Evolutionary conservation across 2,888 invertebrate species (phyloP), one percentile per base, ranked within the genome.

Genomic region (Octonoba sinensis): DNA sequence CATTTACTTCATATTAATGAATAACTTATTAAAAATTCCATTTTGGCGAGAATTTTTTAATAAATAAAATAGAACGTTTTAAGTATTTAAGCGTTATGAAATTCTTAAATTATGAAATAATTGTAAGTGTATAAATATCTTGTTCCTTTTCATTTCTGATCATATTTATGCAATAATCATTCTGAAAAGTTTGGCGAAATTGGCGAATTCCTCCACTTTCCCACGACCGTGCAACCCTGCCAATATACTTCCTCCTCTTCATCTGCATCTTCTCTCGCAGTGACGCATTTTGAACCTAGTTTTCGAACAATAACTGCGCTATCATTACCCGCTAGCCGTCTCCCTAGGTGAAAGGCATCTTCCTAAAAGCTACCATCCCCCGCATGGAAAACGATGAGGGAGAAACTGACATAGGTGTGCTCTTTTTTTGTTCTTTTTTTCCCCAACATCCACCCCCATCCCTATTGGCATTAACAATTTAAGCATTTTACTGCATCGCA

Each of bases 401-500:
- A 18, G n/a, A 44, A 44, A 20, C 18, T 13, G n/a, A n/a, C 64
- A n/a, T 64, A 64, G 54, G 16, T 54, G 18, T 54, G 54, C 54
- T 16, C 20, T 54, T 20, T 54, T 20, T 24, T 22, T 36, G n/a
- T n/a, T n/a, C n/a, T 27, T 47, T 51, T 27, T 27, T 27, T 27
- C 22, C 16, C 56, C 49, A 54, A 54, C 72, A 49, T 36, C 27
- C 20, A 11, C 27, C 71, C 49, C 51, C 51, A 20, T 59, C 36
- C 49, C 56, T 57, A 20, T 8, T 27, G 44, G 56, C 79, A 81
- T 81, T 81, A 81, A 81, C 79, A 81, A 81, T 81, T 73, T 73
- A 81, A 62, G 44, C 57, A 56, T 66, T 67, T 49, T 69, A 81
- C 79, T 47, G 67, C 64, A 24, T 27, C 3, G 66, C 49, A 51